Percentiles rank a stretch among this genome's conserved stretches.
These are phyloP conservation scores for Eurois occulta DNA, from an alignment of 2,888 invertebrate species.

Conservation along the genomic window DNA sequence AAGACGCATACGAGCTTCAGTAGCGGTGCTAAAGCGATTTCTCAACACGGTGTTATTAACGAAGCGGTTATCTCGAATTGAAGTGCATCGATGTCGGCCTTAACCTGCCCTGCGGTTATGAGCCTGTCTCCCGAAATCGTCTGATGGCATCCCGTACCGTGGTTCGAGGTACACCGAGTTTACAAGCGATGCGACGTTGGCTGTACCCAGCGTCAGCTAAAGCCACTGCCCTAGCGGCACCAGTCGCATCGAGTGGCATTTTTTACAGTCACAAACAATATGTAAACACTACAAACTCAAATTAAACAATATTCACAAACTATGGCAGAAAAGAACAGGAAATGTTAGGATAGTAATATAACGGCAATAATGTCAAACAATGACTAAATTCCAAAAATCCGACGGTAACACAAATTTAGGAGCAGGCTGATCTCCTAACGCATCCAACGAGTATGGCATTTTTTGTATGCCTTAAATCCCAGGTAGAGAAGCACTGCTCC, in stretches of 20 bases:
- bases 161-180: not conserved
- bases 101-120: too few species aligned
- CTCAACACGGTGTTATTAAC: too few species aligned
- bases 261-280: constrained; percentile 4
- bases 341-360: not conserved
- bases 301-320: constrained; percentile 2
- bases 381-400: not conserved
- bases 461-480: too few species aligned
- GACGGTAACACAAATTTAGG: not conserved
- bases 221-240: not conserved
- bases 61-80: too few species aligned
- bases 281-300: not conserved
- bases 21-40: too few species aligned
- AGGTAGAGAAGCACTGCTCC: too few species aligned
- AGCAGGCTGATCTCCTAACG: too few species aligned
- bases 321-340: not conserved
- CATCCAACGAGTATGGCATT: too few species aligned
- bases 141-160: not conserved
- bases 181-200: not conserved
- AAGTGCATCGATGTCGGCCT: too few species aligned
- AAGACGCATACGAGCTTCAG: too few species aligned
- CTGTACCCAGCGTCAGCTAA: not conserved
- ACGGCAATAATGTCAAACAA: not conserved
- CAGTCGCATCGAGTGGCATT: not conserved
- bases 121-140: too few species aligned